These are phyloP conservation scores for Dendrocincla fuliginosa DNA, from an alignment of 2,797 vertebrate species.

Conservation along the genomic window DNA sequence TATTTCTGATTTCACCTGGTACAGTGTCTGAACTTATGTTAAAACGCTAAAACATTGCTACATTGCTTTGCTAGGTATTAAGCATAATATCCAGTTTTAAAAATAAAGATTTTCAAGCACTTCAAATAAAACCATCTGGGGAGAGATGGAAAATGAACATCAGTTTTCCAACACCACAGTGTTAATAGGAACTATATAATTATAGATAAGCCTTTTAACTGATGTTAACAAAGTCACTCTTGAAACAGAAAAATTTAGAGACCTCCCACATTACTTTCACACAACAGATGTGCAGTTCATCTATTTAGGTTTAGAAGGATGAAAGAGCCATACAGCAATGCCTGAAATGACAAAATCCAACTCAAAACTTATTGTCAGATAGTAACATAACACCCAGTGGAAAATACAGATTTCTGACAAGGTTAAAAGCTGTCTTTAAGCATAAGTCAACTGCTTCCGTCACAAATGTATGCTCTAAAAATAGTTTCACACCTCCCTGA, in stretches of 20 bases:
- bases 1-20: background rate
- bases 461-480: background rate
- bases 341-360: background rate
- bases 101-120: background rate
- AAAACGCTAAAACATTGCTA: background rate
- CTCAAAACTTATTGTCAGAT: background rate
- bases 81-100: background rate
- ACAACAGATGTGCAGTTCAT: background rate
- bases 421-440: slow-evolving; percentile 29
- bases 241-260: slow-evolving; percentile 8
- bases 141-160: background rate
- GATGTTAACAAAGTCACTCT: slow-evolving; percentile 29
- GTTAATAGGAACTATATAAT: background rate
- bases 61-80: background rate
- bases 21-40: background rate
- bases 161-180: background rate
- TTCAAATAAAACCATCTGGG: background rate
- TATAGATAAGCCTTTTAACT: slow-evolving; percentile 16
- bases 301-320: background rate
- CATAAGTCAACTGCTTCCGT: background rate
- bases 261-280: background rate
- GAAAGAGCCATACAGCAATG: background rate
- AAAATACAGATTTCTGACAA: slow-evolving; percentile 12
- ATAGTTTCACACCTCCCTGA: background rate
- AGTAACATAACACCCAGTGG: background rate